Conservation (phyloP, 2,797 vertebrate genomes). For the Ceryle rudis region DNA sequence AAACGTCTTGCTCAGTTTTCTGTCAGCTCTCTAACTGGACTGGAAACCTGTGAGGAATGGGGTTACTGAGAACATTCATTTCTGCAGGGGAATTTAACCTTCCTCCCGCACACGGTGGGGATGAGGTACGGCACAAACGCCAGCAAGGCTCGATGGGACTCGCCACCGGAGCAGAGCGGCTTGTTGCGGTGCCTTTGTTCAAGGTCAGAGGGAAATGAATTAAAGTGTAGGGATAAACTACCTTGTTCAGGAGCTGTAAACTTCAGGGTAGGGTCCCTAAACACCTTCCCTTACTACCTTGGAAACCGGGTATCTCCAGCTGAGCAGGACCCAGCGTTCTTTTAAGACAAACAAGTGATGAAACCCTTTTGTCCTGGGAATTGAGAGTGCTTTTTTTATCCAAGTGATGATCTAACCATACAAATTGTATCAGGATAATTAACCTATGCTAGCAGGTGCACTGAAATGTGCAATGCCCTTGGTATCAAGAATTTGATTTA, state of each 20-base stretch:
- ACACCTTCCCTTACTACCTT: background rate
- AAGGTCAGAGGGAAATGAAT: background rate
- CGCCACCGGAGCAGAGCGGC: rapidly evolving
- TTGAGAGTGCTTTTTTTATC: background rate
- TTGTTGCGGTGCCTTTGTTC: background rate
- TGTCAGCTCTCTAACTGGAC: background rate
- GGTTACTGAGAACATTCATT: background rate
- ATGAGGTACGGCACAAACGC: background rate
- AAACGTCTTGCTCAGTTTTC: background rate
- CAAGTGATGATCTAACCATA: background rate
- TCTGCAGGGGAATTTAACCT: background rate
- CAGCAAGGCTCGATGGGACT: background rate
- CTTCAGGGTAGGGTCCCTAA: background rate
- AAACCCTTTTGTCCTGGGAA: background rate
- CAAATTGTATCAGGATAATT: background rate
- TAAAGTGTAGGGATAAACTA: background rate
- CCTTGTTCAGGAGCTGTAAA: background rate
- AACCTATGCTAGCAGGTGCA: background rate
- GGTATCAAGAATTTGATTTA: slow-evolving; percentile 5
- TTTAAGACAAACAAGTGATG: background rate
- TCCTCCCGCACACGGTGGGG: rapidly evolving
- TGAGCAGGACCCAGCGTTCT: background rate
- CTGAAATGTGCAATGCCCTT: background rate
- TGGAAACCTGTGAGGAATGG: background rate
- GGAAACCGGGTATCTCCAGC: background rate